Percentiles rank a stretch among this genome's conserved stretches.
phyloP scores from a whole-genome alignment of 1,140 invertebrate species.

The Tetraneura akinire region DNA sequence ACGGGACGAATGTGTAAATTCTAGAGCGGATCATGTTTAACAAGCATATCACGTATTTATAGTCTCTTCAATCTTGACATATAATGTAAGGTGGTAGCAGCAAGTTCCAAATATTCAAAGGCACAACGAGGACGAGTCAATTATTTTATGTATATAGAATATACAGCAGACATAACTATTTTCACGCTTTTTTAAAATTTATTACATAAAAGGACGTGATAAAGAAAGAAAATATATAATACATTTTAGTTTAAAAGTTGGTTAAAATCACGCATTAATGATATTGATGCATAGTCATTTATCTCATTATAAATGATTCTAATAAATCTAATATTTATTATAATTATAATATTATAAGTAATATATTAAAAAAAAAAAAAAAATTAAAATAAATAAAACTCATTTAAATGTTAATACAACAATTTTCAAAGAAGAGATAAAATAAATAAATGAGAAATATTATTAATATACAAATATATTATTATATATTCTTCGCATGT shows the following conservation, averaged over 20 bases:
- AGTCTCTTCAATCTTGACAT: conserved; percentile 42
- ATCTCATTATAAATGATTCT: no score
- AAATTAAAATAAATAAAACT: no score
- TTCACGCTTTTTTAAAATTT: not conserved
- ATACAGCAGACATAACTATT: not conserved
- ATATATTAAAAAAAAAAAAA: no score
- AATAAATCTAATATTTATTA: no score
- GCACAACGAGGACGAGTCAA: conserved; percentile 2
- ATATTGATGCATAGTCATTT: not conserved
- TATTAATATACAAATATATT: no score
- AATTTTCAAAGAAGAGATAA: no score
- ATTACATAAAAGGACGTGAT: no score
- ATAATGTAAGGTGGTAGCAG: conserved; percentile 23
- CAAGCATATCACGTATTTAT: conserved; percentile 43
- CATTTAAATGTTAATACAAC: no score
- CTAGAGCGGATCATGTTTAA: conserved; percentile 29
- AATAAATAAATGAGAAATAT: no score
- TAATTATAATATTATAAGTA: no score
- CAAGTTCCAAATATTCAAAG: conserved; percentile 40
- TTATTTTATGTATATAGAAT: conserved; percentile 14
- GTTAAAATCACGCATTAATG: not conserved
- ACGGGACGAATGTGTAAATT: conserved; percentile 42
- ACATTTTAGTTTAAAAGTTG: not conserved
- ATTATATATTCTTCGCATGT: no score
- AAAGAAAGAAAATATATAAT: no score